Percentiles rank a stretch among this genome's conserved stretches.
Conservation (phyloP, 2,888 invertebrate species). For the Ectemnius lituratus region DNA sequence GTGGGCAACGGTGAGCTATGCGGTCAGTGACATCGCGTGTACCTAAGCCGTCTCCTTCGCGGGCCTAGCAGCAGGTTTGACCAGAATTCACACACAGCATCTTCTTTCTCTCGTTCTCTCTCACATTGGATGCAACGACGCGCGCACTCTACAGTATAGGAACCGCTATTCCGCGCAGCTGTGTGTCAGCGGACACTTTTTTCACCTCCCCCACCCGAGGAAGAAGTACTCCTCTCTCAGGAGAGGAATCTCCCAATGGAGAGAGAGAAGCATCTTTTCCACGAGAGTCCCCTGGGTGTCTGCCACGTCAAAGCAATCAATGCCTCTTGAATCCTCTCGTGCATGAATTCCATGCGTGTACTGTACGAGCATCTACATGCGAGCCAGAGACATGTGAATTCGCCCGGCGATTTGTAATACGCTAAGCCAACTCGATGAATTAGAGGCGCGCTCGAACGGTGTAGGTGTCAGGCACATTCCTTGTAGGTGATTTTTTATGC, state of each 20-base stretch:
- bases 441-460: not conserved
- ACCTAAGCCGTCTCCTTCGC: constrained; percentile 45
- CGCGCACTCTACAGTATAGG: constrained; percentile 60
- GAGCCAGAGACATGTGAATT: not conserved
- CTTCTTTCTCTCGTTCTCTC: no score
- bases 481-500: no score
- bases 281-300: not conserved
- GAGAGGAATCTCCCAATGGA: no score
- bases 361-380: not conserved
- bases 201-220: constrained; percentile 1
- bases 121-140: constrained; percentile 16
- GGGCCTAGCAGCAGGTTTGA: constrained; percentile 68
- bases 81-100: constrained; percentile 68
- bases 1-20: constrained; percentile 58
- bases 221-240: not conserved
- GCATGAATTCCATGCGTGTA: not conserved
- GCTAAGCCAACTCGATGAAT: not conserved
- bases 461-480: not conserved
- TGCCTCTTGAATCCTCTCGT: not conserved
- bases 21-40: constrained; percentile 69
- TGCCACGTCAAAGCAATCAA: not conserved
- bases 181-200: constrained; percentile 44
- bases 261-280: no score
- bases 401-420: not conserved
- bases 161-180: constrained; percentile 65